A percentile compares a stretch with the other conserved stretches of the same genome.
Conservation (phyloP, 2,113 vertebrate species). For the Pedionomus torquatus region DNA sequence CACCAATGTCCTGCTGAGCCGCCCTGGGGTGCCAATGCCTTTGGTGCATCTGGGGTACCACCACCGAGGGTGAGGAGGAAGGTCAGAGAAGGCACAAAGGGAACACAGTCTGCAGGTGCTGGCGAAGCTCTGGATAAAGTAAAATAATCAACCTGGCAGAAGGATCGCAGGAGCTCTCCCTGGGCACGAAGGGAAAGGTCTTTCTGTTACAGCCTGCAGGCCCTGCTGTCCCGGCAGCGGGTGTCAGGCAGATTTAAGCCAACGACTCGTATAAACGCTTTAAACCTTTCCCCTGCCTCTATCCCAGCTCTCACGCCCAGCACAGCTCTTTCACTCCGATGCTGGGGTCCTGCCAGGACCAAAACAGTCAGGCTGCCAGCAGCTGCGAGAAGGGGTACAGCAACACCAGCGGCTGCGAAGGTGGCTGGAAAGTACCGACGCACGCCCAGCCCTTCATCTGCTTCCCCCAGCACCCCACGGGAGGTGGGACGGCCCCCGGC, state of each 20-base stretch:
- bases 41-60: fast-evolving
- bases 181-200: neutral
- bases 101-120: fast-evolving
- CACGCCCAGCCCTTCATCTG: neutral
- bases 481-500: fast-evolving
- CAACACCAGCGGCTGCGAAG: neutral
- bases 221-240: neutral
- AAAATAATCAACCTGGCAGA: neutral
- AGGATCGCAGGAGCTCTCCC: neutral
- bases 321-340: constrained; percentile 55
- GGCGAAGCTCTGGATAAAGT: neutral
- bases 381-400: neutral
- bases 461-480: fast-evolving
- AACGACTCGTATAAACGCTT: fast-evolving
- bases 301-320: neutral
- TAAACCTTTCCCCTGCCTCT: constrained; percentile 39
- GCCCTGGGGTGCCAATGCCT: fast-evolving
- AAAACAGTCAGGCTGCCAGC: neutral
- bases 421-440: neutral
- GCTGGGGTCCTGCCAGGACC: constrained; percentile 32
- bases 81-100: neutral
- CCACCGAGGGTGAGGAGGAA: neutral
- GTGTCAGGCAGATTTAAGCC: neutral
- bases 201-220: neutral
- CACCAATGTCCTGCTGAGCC: neutral